phyloP scores from a whole-genome alignment of 64 coral and sea anemone species.

The Platygyra sinensis region DNA sequence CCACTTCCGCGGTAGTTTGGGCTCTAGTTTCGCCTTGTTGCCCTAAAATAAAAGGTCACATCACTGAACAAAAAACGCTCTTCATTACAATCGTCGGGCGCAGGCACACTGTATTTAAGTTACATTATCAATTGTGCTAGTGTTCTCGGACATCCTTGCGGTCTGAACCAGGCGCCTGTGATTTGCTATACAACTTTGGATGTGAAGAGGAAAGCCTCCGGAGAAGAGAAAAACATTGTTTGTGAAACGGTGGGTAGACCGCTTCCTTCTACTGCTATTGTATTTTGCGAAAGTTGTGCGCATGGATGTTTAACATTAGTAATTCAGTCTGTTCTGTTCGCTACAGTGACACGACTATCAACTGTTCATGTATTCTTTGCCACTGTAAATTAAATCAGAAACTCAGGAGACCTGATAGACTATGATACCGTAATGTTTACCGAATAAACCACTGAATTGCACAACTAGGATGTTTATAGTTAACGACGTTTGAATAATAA shows the following conservation, averaged over 20 bases:
- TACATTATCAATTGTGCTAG: background rate
- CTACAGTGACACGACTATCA: background rate
- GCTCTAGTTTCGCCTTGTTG: background rate
- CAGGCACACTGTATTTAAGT: background rate
- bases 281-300: background rate
- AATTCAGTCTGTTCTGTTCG: background rate
- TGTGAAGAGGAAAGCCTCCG: background rate
- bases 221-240: background rate
- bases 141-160: background rate
- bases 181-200: background rate
- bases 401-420: background rate
- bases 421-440: background rate
- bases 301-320: background rate
- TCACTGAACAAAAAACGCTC: background rate
- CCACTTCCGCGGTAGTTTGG: background rate
- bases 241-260: background rate
- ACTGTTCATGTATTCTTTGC: background rate
- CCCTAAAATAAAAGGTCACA: background rate
- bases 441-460: too few relatives aligned
- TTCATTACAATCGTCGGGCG: background rate
- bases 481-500: too few relatives aligned
- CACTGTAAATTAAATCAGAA: background rate
- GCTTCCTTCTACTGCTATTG: background rate
- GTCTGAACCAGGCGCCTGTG: background rate
- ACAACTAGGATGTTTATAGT: too few relatives aligned